A percentile compares a stretch with the other conserved stretches of the same genome.
Evolutionary conservation across 53 echinoderm and acorn worm species (phyloP).

Genomic region (Holothuria leucospilota): DNA sequence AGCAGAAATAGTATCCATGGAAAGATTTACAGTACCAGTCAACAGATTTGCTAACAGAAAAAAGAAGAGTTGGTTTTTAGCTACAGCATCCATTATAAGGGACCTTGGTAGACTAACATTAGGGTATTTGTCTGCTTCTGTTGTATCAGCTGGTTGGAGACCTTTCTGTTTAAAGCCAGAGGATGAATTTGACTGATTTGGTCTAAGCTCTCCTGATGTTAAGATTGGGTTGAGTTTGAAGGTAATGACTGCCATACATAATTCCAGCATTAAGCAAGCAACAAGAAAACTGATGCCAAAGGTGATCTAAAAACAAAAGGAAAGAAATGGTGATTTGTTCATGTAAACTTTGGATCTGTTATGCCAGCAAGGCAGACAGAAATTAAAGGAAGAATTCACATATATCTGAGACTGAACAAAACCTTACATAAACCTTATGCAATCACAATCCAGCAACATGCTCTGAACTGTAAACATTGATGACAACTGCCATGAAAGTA

Average conservation of each 20-base stretch:
- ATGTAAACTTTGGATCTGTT: too few relatives aligned
- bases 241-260: background rate
- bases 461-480: too few relatives aligned
- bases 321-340: too few relatives aligned
- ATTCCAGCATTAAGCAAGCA: background rate
- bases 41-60: slow-evolving; percentile 88
- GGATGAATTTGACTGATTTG: too few relatives aligned
- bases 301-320: background rate
- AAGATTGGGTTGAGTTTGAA: background rate
- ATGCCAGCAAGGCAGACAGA: too few relatives aligned
- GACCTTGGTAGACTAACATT: background rate
- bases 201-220: background rate
- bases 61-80: slow-evolving; percentile 76
- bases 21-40: slow-evolving; percentile 85
- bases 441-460: too few relatives aligned
- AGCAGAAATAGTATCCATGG: slow-evolving; percentile 69
- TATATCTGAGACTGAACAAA: too few relatives aligned
- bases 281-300: background rate
- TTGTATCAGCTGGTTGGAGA: background rate
- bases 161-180: too few relatives aligned
- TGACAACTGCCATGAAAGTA: too few relatives aligned
- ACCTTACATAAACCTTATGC: too few relatives aligned
- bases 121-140: background rate
- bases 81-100: slow-evolving; percentile 60
- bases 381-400: too few relatives aligned